Evolutionary conservation across 1,140 invertebrate species (phyloP).

Genomic region (Hypothenemus hampei): DNA sequence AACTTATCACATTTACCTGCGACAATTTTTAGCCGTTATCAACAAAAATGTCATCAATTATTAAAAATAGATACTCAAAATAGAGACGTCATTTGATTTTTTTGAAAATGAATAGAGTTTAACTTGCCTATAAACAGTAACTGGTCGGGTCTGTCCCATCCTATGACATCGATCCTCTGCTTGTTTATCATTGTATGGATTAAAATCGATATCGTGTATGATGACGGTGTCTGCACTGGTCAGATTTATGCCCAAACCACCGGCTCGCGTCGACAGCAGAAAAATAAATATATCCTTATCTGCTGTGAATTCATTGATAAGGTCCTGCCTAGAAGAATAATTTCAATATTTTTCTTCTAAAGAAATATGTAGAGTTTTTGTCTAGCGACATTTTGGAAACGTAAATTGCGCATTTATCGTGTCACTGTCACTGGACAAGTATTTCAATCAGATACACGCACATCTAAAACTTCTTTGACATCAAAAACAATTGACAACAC

Average conservation of each 20-base stretch:
- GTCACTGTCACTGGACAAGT: no score
- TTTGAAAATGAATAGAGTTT: neutral
- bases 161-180: constrained; percentile 95
- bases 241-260: constrained; percentile 88
- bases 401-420: no score
- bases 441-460: no score
- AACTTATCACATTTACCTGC: no score
- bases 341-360: constrained; percentile 4
- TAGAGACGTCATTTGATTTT: constrained; percentile 2
- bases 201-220: constrained; percentile 95
- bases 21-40: no score
- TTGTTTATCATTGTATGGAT: constrained; percentile 97
- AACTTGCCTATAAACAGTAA: constrained; percentile 72
- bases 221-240: constrained; percentile 91
- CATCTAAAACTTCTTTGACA: no score
- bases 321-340: constrained; percentile 56
- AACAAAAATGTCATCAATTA: no score
- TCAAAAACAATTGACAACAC: no score
- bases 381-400: no score
- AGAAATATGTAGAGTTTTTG: constrained; percentile 11
- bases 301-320: constrained; percentile 74
- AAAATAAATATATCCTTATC: constrained; percentile 75
- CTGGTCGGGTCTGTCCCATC: constrained; percentile 85
- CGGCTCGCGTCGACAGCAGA: constrained; percentile 77
- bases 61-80: no score